These are phyloP conservation scores for Hippocampus guttulatus DNA, from an alignment of 2,113 vertebrate genomes.

Conservation along the genomic window DNA sequence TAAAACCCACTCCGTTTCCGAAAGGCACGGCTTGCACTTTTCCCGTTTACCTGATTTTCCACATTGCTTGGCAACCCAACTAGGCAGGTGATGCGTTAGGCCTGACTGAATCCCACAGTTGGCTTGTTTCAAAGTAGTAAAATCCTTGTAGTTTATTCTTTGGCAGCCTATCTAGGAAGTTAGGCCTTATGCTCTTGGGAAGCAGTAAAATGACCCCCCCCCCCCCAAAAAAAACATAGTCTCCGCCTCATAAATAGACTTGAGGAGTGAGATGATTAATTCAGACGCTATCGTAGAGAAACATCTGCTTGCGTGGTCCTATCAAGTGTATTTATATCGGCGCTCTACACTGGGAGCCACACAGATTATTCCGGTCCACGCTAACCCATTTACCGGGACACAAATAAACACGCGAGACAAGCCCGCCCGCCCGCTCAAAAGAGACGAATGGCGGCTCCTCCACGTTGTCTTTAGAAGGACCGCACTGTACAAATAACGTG, in stretches of 20 bases:
- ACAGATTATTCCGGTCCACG: slow-evolving; percentile 16
- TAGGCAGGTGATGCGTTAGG: no score
- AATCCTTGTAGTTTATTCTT: no score
- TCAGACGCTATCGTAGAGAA: not conserved
- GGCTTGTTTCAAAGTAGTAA: no score
- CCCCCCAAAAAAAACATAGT: not conserved
- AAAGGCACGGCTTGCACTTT: no score
- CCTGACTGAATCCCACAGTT: no score
- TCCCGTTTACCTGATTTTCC: not conserved
- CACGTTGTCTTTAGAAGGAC: not conserved
- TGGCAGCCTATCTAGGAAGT: no score
- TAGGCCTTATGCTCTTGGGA: no score
- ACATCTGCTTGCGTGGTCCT: not conserved
- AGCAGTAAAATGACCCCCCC: no score
- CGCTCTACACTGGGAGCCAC: slow-evolving; percentile 1
- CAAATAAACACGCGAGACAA: slow-evolving; percentile 17
- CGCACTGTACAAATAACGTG: not conserved
- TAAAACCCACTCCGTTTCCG: not conserved
- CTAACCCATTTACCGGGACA: slow-evolving; percentile 28
- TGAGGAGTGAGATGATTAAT: slow-evolving; percentile 1
- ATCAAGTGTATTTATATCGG: slow-evolving; percentile 6
- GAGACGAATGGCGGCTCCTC: no score
- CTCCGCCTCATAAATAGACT: slow-evolving; percentile 2
- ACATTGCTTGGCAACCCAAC: not conserved
- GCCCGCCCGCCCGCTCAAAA: not conserved